Base-by-base conservation (phyloP, 1,140 invertebrate species). In the Diploscapter pachys region DNA sequence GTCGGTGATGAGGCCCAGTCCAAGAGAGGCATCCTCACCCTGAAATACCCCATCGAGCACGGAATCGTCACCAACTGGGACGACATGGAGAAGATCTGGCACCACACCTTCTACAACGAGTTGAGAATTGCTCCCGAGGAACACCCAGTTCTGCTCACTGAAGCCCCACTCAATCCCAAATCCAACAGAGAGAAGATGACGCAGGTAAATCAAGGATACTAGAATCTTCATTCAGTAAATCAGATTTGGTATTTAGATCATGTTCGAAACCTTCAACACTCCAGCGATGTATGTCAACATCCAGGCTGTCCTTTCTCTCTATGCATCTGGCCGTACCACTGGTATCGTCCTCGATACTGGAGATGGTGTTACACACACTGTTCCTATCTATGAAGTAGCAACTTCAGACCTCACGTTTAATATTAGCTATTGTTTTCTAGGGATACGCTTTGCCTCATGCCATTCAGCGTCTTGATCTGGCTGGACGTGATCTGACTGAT, bases 61-160 rank as follows among this genome's bases (percentile, higher is more conserved):
- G 88, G 88, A 67, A 89, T 89, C 76, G 87, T 89, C 72, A 89
- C 87, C 76, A 89, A 88, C 85, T 89, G 88, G 88, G 93, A 95
- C 82, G 93, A 95, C 79, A 96, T 96, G 93, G 92, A 94, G 86
- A 94, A 93, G 86, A 93, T 94, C 86, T 94, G 92, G 93, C 93
- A 95, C 89, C 92, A 95, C 88, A 92, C 92, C 75, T 94, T 94
- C 88, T 94, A 94, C 89, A 89, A 89, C 78, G 88, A 89, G 81
- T 82, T 89, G 67, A 84, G 85, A 74, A 80, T 86, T 31, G 83
- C 84, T 57, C 84, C 86, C 61, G 86, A 86, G 67, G 86, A 88
- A 77, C 86, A 88, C 69, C 87, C 87, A n/a, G 86, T 88, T 8
- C 80, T 88, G 52, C 74, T 87, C 55, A 88, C 86, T 51, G 86